Evolutionary conservation across 2,888 invertebrate genomes (phyloP).

Genomic region (Chirona hameri): DNA sequence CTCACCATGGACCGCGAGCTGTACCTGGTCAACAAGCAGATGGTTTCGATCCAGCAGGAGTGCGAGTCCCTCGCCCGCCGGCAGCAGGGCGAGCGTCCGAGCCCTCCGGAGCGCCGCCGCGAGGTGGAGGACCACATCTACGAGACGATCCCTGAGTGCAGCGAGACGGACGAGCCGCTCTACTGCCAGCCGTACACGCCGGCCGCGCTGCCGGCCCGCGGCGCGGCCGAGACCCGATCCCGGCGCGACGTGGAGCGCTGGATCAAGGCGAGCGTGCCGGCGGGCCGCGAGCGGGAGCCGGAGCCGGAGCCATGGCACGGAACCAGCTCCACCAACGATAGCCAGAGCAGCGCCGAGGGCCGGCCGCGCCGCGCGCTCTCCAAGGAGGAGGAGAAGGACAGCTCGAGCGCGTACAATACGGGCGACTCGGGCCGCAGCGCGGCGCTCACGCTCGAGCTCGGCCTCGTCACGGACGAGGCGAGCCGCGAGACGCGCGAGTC

Average conservation of each 20-base stretch:
- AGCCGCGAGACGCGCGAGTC: conserved; percentile 34
- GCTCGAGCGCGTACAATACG: conserved; percentile 69
- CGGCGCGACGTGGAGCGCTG: neutral
- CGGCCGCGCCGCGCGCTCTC: neutral
- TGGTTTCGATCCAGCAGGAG: conserved; percentile 36
- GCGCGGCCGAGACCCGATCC: neutral
- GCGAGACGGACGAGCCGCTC: conserved; percentile 58
- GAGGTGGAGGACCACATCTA: conserved; percentile 56
- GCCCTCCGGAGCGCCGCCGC: neutral
- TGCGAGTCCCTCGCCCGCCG: conserved; percentile 34
- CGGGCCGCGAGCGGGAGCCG: neutral
- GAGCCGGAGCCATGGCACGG: conserved; percentile 4
- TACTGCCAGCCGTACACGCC: conserved; percentile 61
- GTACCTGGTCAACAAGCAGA: conserved; percentile 35
- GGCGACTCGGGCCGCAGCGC: conserved; percentile 70
- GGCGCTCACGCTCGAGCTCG: conserved; percentile 55
- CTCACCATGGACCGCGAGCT: conserved; percentile 36
- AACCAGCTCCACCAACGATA: conserved; percentile 22
- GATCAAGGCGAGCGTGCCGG: neutral
- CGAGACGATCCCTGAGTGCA: conserved; percentile 57
- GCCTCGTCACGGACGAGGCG: conserved; percentile 45
- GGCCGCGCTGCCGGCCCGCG: neutral
- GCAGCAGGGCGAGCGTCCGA: neutral
- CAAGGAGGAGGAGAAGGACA: conserved; percentile 53
- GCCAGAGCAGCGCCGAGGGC: conserved; percentile 25